phyloP scores from a whole-genome alignment of 2,888 invertebrate genomes.

The Nesidiocoris tenuis region DNA sequence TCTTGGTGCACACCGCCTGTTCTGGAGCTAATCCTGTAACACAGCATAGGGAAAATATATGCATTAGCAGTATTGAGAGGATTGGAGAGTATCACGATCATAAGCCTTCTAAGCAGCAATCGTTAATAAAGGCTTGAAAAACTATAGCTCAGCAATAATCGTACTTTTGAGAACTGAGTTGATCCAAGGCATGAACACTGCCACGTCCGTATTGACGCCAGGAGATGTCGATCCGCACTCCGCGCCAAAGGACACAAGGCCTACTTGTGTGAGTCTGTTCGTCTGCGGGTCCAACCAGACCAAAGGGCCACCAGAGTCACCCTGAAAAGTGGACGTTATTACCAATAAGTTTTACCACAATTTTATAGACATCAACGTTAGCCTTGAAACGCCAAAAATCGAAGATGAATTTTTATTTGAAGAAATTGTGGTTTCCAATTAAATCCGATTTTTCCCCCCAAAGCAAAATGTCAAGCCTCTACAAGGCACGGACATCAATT shows the following conservation, averaged over 20 bases:
- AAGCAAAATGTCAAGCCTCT: no score
- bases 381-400: no score
- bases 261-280: slow-evolving; percentile 55
- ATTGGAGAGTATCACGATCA: no score
- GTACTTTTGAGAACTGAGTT: slow-evolving; percentile 42
- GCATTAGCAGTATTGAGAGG: not conserved
- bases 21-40: slow-evolving; percentile 16
- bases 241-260: slow-evolving; percentile 60
- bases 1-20: slow-evolving; percentile 14
- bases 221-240: slow-evolving; percentile 60
- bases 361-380: no score
- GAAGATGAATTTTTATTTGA: no score
- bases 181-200: slow-evolving; percentile 62
- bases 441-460: no score
- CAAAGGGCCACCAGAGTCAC: slow-evolving; percentile 63
- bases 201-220: slow-evolving; percentile 61
- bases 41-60: not conserved
- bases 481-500: no score
- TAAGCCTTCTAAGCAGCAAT: no score
- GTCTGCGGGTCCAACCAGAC: slow-evolving; percentile 58
- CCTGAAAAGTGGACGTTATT: slow-evolving; percentile 49
- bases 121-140: not conserved
- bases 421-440: no score
- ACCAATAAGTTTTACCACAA: slow-evolving; percentile 31
- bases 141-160: not conserved